These are phyloP conservation scores for Phataginus tricuspis DNA, from an alignment of 2,797 vertebrate genomes.

Conservation along the genomic window DNA sequence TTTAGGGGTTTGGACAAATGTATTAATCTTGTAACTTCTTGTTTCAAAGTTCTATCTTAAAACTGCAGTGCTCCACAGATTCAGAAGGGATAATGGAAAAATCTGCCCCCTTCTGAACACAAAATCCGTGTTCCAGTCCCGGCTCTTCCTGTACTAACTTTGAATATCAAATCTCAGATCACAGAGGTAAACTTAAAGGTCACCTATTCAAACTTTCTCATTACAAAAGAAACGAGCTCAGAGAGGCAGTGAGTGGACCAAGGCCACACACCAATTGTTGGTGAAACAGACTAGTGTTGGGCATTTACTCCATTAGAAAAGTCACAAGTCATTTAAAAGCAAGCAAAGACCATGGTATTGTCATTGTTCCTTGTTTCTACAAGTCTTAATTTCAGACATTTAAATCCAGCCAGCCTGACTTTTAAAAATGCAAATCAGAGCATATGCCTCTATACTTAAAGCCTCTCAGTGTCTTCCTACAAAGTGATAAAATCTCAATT, in stretches of 20 bases:
- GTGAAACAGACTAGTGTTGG: neutral
- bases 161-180: neutral
- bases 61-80: neutral
- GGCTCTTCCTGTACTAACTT: neutral
- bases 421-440: neutral
- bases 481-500: neutral
- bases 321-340: neutral
- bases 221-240: neutral
- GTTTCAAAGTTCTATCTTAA: slow-evolving; percentile 18
- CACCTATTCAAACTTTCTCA: neutral
- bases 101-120: neutral
- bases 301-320: neutral
- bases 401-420: neutral
- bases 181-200: neutral
- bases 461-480: neutral
- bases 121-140: neutral
- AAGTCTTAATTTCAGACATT: neutral
- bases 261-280: neutral
- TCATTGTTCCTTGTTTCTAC: neutral
- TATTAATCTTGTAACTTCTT: neutral
- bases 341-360: neutral
- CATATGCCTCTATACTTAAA: neutral
- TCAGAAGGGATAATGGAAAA: neutral
- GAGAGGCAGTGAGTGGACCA: neutral
- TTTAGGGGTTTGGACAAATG: neutral